phyloP scores from a whole-genome alignment of 2,113 vertebrate genomes.

The Notothenia coriiceps region DNA sequence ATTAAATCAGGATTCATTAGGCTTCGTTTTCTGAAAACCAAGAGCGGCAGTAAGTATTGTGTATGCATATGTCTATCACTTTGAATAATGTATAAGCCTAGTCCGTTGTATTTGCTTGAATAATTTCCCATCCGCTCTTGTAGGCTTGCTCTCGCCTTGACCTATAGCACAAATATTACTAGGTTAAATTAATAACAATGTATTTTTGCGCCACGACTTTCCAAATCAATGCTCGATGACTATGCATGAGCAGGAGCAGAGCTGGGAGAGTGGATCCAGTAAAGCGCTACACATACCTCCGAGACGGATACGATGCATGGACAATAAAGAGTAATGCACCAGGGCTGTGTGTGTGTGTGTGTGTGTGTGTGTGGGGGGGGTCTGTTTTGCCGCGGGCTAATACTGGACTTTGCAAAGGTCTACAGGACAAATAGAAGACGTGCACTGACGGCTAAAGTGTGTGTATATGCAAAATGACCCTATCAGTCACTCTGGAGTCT shows the following conservation, averaged over 20 bases:
- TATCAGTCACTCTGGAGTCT: conserved; percentile 47
- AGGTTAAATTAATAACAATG: conserved; percentile 10
- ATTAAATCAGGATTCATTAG: neutral
- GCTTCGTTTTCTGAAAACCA: neutral
- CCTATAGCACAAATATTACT: conserved; percentile 20
- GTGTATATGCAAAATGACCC: conserved; percentile 10
- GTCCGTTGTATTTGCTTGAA: neutral
- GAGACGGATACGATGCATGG: conserved; percentile 34
- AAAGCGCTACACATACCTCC: conserved; percentile 11
- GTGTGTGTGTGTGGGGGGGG: conserved; percentile 25
- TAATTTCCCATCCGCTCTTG: neutral
- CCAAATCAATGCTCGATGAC: conserved; percentile 51
- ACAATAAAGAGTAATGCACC: conserved; percentile 17
- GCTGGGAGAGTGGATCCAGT: conserved; percentile 11
- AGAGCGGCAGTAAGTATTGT: no score
- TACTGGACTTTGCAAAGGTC: conserved; percentile 15
- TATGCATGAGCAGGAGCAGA: conserved; percentile 54
- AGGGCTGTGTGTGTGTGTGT: conserved; percentile 23
- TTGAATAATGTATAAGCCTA: neutral
- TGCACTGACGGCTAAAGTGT: conserved; percentile 6
- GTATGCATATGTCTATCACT: neutral
- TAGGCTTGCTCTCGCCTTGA: conserved; percentile 27
- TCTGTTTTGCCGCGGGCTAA: conserved; percentile 17
- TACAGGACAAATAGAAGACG: neutral
- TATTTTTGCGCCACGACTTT: conserved; percentile 40